Conservation (phyloP, 1,140 invertebrate species). For the Sitobion miscanthi region DNA sequence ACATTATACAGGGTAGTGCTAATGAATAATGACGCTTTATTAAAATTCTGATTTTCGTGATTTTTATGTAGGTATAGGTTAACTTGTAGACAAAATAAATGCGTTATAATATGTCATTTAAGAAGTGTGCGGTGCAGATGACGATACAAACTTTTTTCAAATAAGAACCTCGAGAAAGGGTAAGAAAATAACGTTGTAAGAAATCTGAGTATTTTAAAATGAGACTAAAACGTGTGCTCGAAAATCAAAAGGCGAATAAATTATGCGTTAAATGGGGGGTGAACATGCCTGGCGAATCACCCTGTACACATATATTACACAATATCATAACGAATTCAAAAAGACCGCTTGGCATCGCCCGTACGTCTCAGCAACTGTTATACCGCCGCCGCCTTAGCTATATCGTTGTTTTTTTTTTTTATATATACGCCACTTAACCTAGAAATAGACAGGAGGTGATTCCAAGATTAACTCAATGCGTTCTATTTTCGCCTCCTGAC, state of each 20-base stretch:
- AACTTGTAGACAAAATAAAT: too few relatives aligned
- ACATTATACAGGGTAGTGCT: neutral
- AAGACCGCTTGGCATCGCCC: conserved; percentile 38
- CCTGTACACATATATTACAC: neutral
- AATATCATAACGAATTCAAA: conserved; percentile 32
- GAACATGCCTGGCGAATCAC: neutral
- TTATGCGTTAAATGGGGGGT: neutral
- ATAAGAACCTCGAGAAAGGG: neutral
- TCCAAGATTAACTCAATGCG: conserved; percentile 52
- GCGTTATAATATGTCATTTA: neutral
- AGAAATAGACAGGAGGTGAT: conserved; percentile 48
- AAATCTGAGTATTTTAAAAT: neutral
- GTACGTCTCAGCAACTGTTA: conserved; percentile 25
- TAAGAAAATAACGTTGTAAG: neutral
- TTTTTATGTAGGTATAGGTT: too few relatives aligned
- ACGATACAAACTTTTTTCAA: neutral
- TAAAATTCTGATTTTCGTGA: too few relatives aligned
- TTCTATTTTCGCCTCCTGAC: conserved; percentile 33
- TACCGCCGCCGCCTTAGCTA: neutral
- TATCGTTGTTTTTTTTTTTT: conserved; percentile 1
- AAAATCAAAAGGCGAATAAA: neutral
- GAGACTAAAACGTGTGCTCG: neutral
- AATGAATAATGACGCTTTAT: neutral
- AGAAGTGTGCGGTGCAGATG: neutral
- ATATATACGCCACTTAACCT: conserved; percentile 47